A percentile compares a stretch with the other conserved stretches of the same genome.
These are phyloP conservation scores for Octomys mimax DNA, from an alignment of 2,797 vertebrate species.

Conservation along the genomic window DNA sequence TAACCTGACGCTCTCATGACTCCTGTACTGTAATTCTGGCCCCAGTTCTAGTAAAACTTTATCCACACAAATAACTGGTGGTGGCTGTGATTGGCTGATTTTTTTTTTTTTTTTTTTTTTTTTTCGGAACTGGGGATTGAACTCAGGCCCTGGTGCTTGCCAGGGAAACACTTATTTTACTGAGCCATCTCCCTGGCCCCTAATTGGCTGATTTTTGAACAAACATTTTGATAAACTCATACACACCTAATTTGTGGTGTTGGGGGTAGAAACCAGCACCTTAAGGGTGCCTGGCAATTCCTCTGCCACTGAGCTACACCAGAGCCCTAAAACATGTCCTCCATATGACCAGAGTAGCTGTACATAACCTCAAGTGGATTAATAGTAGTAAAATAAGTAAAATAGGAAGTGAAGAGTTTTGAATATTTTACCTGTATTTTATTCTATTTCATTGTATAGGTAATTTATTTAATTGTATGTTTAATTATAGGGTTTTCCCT, in stretches of 20 bases:
- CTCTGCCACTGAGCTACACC: neutral
- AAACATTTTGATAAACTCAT: neutral
- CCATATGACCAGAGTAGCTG: neutral
- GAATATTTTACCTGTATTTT: neutral
- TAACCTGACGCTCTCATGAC: neutral
- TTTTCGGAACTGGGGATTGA: no score
- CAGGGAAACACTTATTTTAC: no score
- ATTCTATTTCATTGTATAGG: neutral
- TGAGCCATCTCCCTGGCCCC: no score
- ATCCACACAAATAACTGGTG: neutral
- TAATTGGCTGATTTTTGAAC: neutral
- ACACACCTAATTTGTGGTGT: neutral
- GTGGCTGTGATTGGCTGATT: neutral
- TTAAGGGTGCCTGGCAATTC: neutral
- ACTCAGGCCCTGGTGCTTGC: no score
- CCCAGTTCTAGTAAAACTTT: constrained; percentile 31
- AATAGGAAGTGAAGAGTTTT: neutral
- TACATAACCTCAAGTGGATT: neutral
- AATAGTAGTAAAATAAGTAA: constrained; percentile 4
- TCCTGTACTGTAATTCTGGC: neutral
- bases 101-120: neutral
- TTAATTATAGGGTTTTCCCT: neutral
- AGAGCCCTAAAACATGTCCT: neutral
- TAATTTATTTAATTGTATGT: neutral
- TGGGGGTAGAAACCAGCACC: neutral